These are phyloP conservation scores for Sander lucioperca DNA, from an alignment of 2,113 vertebrate genomes.

Conservation along the genomic window DNA sequence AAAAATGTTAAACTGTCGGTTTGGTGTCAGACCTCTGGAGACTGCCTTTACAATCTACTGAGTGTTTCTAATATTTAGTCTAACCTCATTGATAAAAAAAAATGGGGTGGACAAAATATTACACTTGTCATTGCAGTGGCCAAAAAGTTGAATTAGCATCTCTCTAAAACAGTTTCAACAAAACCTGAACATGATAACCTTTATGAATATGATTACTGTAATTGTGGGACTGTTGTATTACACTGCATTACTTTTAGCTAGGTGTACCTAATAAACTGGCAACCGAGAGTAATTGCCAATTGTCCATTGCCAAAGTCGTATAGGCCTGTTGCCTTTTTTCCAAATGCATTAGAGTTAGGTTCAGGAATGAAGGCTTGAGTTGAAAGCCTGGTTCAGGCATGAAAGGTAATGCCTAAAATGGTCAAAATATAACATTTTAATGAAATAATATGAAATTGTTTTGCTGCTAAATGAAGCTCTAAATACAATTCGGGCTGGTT, in stretches of 20 bases:
- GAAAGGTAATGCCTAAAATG: not conserved
- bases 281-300: not conserved
- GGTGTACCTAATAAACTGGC: not conserved
- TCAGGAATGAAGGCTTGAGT: not conserved
- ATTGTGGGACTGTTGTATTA: not conserved
- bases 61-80: not conserved
- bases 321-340: no score
- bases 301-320: not conserved
- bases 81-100: not conserved
- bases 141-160: not conserved
- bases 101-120: not conserved
- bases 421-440: not conserved
- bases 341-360: not conserved
- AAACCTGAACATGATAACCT: not conserved
- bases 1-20: not conserved
- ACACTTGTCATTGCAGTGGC: not conserved
- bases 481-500: not conserved
- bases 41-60: not conserved
- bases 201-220: not conserved
- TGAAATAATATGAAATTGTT: not conserved
- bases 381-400: not conserved
- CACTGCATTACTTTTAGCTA: not conserved
- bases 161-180: not conserved
- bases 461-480: not conserved
- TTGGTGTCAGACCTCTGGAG: not conserved